Percentiles rank a stretch among this genome's conserved stretches.
phyloP scores from a whole-genome alignment of 2,797 vertebrate genomes.

The Crenichthys baileyi region DNA sequence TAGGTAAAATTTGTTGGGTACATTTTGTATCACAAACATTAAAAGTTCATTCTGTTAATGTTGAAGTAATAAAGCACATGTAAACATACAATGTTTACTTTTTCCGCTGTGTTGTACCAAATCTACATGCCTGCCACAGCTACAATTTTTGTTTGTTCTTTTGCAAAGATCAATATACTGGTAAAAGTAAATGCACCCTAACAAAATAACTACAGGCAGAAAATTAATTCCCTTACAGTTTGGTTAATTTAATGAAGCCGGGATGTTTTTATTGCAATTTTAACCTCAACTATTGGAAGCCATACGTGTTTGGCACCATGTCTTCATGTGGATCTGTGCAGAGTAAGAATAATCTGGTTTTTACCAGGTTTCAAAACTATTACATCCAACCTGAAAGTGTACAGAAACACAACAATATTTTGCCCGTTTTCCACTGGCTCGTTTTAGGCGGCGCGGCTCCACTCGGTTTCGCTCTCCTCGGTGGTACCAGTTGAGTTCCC shows the following conservation, averaged over 20 bases:
- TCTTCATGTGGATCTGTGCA: not conserved
- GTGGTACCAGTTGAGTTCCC: no score
- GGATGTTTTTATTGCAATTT: not conserved
- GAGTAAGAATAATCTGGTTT: not conserved
- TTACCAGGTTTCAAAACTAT: not conserved
- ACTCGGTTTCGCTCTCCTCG: no score
- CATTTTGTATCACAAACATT: no score
- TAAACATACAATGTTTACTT: no score
- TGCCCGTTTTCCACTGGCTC: no score
- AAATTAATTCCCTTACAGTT: not conserved
- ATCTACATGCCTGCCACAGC: not conserved
- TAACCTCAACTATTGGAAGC: not conserved
- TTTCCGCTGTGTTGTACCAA: not conserved
- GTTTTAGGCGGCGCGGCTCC: no score
- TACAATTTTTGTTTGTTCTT: not conserved
- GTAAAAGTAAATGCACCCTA: not conserved
- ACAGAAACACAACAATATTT: not conserved
- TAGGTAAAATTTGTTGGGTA: no score
- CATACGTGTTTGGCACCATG: not conserved
- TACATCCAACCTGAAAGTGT: not conserved
- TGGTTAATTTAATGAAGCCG: not conserved
- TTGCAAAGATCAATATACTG: not conserved
- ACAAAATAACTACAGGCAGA: not conserved
- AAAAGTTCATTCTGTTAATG: no score
- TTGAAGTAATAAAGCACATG: no score